Evolutionary conservation across 53 echinoderm and acorn worm genomes (phyloP).

Genomic region (Antedon mediterranea): DNA sequence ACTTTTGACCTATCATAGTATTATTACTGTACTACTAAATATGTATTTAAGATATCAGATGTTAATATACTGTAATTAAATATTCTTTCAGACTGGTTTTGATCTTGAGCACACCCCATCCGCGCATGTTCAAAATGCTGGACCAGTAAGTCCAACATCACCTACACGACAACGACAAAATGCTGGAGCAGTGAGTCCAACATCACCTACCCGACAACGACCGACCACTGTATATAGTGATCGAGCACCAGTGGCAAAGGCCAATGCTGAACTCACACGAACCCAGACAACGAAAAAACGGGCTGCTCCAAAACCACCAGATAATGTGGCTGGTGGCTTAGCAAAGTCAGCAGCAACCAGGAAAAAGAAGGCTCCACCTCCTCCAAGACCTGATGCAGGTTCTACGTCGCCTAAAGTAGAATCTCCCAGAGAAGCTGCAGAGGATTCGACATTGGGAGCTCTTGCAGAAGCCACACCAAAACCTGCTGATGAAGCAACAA

Average conservation of each 20-base stretch:
- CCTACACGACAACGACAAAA: not conserved
- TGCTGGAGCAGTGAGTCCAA: not conserved
- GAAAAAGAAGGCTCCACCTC: conserved; percentile 51
- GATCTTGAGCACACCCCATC: not conserved
- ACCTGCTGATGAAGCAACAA: too few relatives aligned
- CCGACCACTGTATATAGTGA: not conserved
- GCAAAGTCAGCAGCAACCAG: conserved; percentile 8
- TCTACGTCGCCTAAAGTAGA: not conserved
- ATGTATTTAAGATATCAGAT: too few relatives aligned
- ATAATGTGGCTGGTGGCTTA: not conserved
- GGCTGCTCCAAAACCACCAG: conserved; percentile 44
- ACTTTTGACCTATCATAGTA: too few relatives aligned
- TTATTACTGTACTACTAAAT: too few relatives aligned
- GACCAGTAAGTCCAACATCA: not conserved
- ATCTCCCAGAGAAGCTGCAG: not conserved
- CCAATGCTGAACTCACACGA: conserved; percentile 1
- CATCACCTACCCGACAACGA: not conserved
- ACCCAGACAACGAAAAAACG: conserved; percentile 21
- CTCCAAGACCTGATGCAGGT: conserved; percentile 24
- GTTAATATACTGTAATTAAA: not conserved
- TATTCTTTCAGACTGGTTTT: not conserved
- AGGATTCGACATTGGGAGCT: conserved; percentile 1
- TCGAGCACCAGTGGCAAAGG: not conserved
- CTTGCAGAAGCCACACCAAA: too few relatives aligned
- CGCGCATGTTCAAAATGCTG: not conserved